Conservation (phyloP, 2,888 invertebrate genomes). For the Caradrina kadenii region DNA sequence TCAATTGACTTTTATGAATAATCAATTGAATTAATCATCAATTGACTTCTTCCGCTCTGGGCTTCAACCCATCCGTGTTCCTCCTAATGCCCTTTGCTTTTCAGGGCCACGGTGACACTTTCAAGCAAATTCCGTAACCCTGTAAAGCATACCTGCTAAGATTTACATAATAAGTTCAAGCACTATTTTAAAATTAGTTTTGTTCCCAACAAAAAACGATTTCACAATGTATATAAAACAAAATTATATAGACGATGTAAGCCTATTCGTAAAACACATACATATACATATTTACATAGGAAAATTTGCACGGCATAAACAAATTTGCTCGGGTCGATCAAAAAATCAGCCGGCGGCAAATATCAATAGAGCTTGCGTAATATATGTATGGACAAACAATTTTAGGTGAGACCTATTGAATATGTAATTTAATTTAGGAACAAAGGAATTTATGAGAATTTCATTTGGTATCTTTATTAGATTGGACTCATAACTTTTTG, state of each 20-base stretch:
- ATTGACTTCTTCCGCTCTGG: too few relatives aligned
- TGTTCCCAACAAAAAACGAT: too few relatives aligned
- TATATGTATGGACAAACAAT: constrained; percentile 30
- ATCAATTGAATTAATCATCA: too few relatives aligned
- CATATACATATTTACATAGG: constrained; percentile 49
- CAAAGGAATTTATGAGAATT: not conserved
- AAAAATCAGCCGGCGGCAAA: constrained; percentile 54
- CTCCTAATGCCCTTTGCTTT: too few relatives aligned
- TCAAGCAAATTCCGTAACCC: too few relatives aligned
- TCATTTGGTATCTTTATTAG: not conserved
- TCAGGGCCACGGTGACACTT: too few relatives aligned
- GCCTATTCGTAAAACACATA: constrained; percentile 47
- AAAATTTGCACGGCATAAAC: constrained; percentile 55
- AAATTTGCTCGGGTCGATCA: constrained; percentile 43
- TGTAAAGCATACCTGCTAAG: too few relatives aligned
- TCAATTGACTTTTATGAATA: too few relatives aligned
- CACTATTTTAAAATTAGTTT: constrained; percentile 15
- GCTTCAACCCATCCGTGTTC: too few relatives aligned
- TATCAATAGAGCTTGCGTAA: constrained; percentile 48
- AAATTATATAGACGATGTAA: not conserved
- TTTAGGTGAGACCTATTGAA: constrained; percentile 28
- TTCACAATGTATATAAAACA: not conserved
- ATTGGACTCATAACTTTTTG: not conserved
- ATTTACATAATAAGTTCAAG: too few relatives aligned
- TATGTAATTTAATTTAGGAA: constrained; percentile 36